Conservation (phyloP, 2,888 invertebrate species). For the Agrotis puta region DNA sequence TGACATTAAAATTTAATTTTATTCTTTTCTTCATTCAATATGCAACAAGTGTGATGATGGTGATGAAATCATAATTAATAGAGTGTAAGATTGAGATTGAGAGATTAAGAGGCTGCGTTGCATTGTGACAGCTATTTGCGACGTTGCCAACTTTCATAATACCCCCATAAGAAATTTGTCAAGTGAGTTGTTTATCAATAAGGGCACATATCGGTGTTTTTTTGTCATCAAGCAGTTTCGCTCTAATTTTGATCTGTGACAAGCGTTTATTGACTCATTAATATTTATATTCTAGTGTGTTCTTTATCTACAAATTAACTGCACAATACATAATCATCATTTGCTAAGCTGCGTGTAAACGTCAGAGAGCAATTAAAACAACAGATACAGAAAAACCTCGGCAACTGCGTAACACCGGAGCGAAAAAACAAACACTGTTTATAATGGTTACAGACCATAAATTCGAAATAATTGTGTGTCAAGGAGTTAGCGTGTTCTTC, state of each 20-base stretch:
- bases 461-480: slow-evolving; percentile 49
- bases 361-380: slow-evolving; percentile 51
- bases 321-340: slow-evolving; percentile 25
- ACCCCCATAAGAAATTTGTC: neutral
- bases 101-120: no score
- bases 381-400: slow-evolving; percentile 49
- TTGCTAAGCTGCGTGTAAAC: slow-evolving; percentile 27
- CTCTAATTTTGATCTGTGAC: slow-evolving; percentile 8
- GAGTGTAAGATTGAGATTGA: slow-evolving; percentile 7
- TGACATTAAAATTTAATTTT: slow-evolving; percentile 36
- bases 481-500: slow-evolving; percentile 59
- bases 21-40: slow-evolving; percentile 12
- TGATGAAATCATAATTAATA: slow-evolving; percentile 37
- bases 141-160: no score
- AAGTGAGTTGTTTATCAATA: slow-evolving; percentile 34
- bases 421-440: slow-evolving; percentile 23
- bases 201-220: slow-evolving; percentile 20
- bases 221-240: neutral
- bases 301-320: slow-evolving; percentile 21
- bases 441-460: slow-evolving; percentile 61
- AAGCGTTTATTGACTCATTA: slow-evolving; percentile 18
- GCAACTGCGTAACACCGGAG: slow-evolving; percentile 39
- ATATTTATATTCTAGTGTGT: neutral
- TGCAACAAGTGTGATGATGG: neutral
- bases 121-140: no score